Evolutionary conservation across 2,113 vertebrate genomes (phyloP), one percentile per base, ranked within the genome.

Genomic region (Cyanoramphus novaezelandiae): DNA sequence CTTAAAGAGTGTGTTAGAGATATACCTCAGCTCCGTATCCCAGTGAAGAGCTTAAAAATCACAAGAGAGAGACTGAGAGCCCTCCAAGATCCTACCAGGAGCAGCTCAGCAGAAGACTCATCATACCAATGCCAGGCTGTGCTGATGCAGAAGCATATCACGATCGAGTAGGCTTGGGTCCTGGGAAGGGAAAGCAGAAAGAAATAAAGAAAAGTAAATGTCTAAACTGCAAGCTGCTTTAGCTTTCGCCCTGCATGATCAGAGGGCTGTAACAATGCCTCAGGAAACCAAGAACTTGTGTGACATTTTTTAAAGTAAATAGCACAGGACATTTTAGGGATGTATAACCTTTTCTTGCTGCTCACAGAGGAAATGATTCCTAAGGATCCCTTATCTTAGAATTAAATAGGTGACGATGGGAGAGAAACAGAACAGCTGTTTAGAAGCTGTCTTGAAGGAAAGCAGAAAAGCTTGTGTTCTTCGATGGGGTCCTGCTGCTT

Each of bases 351-450:
- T 79, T 86, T 53, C 44, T 92, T 90, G 81, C 81, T 93, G 68
- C 90, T 93, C 69, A 76, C 65, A 78, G 57, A 94, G 95, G 93
- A 96, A 96, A 95, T 91, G 35, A 91, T 88, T 95, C 93, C 80
- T 92, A 78, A 94, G 91, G 49, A 84, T 96, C 57, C 39, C 57
- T 95, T 94, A 96, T 97, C 93, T 96, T 86, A 91, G 86, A 95
- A 97, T 96, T 93, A 91, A 97, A 97, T 92, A 95, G 95, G 93
- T 97, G 95, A 86, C 12, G 84, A 96, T 92, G 74, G 83, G 91
- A 93, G 80, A 95, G 93, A 97, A 93, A 76, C 57, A 93, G 93
- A 92, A 86, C 95, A 97, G 92, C 94, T 96, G 96, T 88, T 91
- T 78, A 82, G 93, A 92, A 75, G 43, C 43, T 82, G 78, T 44